Evolutionary conservation across 2,113 vertebrate genomes (phyloP).

Genomic region (Colinus virginianus): DNA sequence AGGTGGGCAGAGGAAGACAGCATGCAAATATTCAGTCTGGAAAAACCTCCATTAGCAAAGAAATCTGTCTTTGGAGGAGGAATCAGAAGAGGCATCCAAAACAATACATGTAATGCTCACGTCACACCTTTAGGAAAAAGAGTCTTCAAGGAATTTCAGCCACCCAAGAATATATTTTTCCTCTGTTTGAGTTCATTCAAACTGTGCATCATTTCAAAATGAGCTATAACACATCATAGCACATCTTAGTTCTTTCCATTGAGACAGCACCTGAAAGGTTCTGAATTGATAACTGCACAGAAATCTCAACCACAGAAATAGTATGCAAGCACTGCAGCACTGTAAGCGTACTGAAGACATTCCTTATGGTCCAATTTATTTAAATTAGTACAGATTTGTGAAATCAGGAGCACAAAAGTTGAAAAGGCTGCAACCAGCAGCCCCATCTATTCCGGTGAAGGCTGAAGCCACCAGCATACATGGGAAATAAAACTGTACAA

Average conservation of each 20-base stretch:
- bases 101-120: not conserved
- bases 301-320: not conserved
- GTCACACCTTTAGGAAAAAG: not conserved
- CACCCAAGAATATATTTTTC: not conserved
- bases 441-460: not conserved
- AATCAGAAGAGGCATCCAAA: not conserved
- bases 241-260: not conserved
- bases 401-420: not conserved
- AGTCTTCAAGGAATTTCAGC: not conserved
- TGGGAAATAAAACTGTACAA: not conserved
- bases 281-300: not conserved
- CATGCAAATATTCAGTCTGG: not conserved
- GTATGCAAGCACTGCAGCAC: not conserved
- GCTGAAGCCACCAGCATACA: accelerated
- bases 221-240: not conserved
- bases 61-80: not conserved
- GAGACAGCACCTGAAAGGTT: not conserved
- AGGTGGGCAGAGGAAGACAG: not conserved
- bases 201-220: not conserved
- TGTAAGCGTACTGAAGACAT: not conserved
- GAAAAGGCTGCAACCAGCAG: not conserved
- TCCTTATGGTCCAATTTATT: not conserved
- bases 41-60: not conserved
- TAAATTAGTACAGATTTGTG: not conserved
- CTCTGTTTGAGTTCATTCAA: not conserved